Conservation (phyloP, 2,113 vertebrate species). For the Tragelaphus buxtoni region DNA sequence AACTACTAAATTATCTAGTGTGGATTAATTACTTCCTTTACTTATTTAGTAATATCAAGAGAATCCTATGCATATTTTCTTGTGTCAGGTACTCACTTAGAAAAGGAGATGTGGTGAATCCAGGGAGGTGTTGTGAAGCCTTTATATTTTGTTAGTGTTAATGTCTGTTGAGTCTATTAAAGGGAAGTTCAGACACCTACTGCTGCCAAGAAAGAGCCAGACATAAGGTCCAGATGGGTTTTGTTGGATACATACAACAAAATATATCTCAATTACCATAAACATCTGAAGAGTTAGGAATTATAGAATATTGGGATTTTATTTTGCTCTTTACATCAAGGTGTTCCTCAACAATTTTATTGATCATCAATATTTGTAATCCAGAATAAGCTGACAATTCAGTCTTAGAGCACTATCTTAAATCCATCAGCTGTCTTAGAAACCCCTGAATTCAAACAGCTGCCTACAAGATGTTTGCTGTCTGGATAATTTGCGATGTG, state of each 20-base stretch:
- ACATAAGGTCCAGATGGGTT: background rate
- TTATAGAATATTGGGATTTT: background rate
- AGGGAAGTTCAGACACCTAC: background rate
- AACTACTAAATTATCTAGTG: background rate
- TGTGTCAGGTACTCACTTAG: background rate
- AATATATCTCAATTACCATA: background rate
- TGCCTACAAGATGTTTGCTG: background rate
- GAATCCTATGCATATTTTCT: background rate
- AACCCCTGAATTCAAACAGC: background rate
- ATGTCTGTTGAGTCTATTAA: background rate
- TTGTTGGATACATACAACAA: background rate
- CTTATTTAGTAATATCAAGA: background rate
- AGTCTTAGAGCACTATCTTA: background rate
- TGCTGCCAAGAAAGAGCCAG: background rate
- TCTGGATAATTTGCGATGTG: conserved; percentile 1
- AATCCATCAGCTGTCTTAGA: background rate
- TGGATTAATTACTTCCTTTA: background rate
- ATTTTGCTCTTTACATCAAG: background rate
- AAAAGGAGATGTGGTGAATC: background rate
- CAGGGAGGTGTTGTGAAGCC: background rate
- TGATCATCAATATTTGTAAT: background rate
- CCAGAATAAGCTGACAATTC: background rate
- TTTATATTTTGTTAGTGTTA: background rate
- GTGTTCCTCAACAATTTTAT: background rate
- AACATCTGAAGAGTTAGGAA: background rate